Evolutionary conservation across 2,113 vertebrate genomes (phyloP).

Genomic region (Archocentrus centrarchus): DNA sequence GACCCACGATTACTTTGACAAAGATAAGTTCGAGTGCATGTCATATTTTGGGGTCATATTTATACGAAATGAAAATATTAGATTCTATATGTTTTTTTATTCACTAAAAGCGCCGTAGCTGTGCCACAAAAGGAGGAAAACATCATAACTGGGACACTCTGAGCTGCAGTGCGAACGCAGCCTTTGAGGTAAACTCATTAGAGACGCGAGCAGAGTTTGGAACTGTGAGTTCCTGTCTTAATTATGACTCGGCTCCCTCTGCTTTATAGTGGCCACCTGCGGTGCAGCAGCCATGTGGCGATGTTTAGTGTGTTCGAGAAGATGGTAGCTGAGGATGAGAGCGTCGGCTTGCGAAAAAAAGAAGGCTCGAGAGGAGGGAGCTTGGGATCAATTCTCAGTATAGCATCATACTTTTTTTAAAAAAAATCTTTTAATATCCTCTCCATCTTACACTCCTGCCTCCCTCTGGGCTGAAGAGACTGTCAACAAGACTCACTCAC

Average conservation of each 20-base stretch:
- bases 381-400: constrained; percentile 18
- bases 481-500: constrained; percentile 51
- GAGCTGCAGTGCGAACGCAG: not conserved
- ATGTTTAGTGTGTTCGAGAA: not conserved
- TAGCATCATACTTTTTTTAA: not conserved
- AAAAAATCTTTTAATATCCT: constrained; percentile 19
- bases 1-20: not conserved
- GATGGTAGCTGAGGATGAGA: not conserved
- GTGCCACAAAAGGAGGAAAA: not conserved
- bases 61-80: constrained; percentile 7
- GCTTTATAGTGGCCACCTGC: constrained; percentile 26
- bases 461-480: constrained; percentile 28
- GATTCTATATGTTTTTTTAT: constrained; percentile 24
- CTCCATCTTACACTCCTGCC: constrained; percentile 8
- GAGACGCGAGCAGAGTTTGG: constrained; percentile 1
- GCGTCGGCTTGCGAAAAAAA: not conserved
- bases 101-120: constrained; percentile 5
- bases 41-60: not conserved
- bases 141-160: constrained; percentile 20
- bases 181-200: constrained; percentile 52
- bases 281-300: not conserved
- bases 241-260: not conserved
- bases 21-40: not conserved
- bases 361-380: not conserved
- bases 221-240: constrained; percentile 14